Conservation (phyloP, 2,797 vertebrate species). For the Buceros bicornis region DNA sequence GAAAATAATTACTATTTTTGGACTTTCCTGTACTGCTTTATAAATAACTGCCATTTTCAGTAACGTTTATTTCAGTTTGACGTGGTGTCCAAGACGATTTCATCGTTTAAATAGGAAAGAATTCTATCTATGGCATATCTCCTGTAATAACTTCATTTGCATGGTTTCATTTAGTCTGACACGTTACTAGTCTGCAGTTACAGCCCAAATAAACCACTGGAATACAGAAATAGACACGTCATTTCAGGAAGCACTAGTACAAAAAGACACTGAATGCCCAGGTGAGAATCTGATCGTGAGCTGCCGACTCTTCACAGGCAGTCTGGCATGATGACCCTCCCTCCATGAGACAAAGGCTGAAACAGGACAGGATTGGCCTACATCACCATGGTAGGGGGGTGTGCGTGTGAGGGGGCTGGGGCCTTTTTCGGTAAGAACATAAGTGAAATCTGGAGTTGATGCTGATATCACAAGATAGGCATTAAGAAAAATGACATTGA, state of each 20-base stretch:
- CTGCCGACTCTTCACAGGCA: background rate
- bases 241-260: background rate
- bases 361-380: background rate
- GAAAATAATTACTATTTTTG: background rate
- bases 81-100: background rate
- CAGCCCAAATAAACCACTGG: background rate
- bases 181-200: background rate
- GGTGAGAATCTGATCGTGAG: rapidly evolving
- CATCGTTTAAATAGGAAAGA: background rate
- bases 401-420: background rate
- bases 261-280: background rate
- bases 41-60: background rate
- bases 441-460: no score
- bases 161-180: background rate
- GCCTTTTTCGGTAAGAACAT: background rate
- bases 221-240: rapidly evolving
- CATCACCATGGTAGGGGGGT: rapidly evolving
- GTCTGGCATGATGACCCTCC: background rate
- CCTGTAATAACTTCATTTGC: background rate
- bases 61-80: background rate
- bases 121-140: background rate
- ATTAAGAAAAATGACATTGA: background rate
- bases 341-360: background rate
- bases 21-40: background rate
- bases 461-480: background rate